These are phyloP conservation scores for Hyles euphorbiae DNA, from an alignment of 1,140 invertebrate species.

Conservation along the genomic window DNA sequence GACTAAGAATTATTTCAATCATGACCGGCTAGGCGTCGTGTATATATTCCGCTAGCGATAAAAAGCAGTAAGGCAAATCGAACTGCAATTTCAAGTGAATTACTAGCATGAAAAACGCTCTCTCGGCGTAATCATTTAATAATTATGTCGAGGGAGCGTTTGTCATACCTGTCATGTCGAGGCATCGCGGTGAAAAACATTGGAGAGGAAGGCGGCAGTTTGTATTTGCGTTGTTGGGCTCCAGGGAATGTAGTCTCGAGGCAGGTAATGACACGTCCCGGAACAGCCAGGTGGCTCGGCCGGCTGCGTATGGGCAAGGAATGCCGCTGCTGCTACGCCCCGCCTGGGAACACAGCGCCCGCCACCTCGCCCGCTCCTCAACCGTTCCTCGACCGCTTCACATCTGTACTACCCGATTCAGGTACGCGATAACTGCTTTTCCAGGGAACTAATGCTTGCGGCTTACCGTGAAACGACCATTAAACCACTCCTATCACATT, in stretches of 20 bases:
- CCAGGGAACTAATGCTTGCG: constrained; percentile 18
- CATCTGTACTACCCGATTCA: constrained; percentile 45
- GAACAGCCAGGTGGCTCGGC: constrained; percentile 52
- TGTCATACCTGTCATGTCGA: constrained; percentile 20
- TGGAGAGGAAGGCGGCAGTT: constrained; percentile 47
- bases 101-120: constrained; percentile 5
- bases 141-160: constrained; percentile 23
- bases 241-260: constrained; percentile 51
- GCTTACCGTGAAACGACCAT: constrained; percentile 21
- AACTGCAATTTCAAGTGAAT: constrained; percentile 9
- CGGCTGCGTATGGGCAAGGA: constrained; percentile 62
- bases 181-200: constrained; percentile 40
- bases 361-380: constrained; percentile 18
- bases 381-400: constrained; percentile 20
- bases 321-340: constrained; percentile 38
- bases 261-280: constrained; percentile 50
- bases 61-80: constrained; percentile 4
- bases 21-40: constrained; percentile 1
- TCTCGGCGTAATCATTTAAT: constrained; percentile 13
- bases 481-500: constrained; percentile 1
- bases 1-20: no score
- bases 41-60: constrained; percentile 6
- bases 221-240: constrained; percentile 45
- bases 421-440: constrained; percentile 43
- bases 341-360: constrained; percentile 51